These are phyloP conservation scores for Galemys pyrenaicus DNA, from an alignment of 2,113 vertebrate species.

Conservation along the genomic window DNA sequence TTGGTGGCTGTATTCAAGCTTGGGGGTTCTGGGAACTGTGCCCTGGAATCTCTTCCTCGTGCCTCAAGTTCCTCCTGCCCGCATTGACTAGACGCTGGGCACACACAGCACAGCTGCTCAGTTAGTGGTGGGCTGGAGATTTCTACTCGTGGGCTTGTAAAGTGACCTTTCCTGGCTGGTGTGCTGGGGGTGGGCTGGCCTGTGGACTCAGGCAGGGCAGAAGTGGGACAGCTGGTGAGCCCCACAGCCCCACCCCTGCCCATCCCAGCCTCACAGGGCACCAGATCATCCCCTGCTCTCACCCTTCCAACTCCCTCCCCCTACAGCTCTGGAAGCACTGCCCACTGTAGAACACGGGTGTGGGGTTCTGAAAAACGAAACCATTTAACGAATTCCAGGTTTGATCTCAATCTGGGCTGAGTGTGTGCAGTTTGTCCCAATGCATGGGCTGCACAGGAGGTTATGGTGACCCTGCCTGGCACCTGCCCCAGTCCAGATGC, in stretches of 20 bases:
- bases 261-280: no score
- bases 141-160: background rate
- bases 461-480: background rate
- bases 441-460: background rate
- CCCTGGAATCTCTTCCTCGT: background rate
- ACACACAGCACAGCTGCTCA: accelerated
- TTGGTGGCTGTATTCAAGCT: background rate
- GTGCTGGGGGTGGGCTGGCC: background rate
- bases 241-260: no score
- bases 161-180: no score
- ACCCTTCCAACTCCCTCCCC: accelerated
- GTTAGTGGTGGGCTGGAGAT: background rate
- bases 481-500: background rate
- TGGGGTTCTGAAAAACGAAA: background rate
- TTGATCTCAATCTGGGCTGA: background rate
- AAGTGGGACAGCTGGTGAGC: no score
- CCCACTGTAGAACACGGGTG: background rate
- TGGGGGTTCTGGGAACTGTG: accelerated
- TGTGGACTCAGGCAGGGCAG: background rate
- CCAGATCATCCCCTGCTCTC: background rate
- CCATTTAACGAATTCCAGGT: background rate
- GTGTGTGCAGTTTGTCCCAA: background rate
- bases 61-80: accelerated
- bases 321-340: background rate
- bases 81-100: background rate